phyloP scores from a whole-genome alignment of 2,888 invertebrate genomes.

The Tridacna gigas region DNA sequence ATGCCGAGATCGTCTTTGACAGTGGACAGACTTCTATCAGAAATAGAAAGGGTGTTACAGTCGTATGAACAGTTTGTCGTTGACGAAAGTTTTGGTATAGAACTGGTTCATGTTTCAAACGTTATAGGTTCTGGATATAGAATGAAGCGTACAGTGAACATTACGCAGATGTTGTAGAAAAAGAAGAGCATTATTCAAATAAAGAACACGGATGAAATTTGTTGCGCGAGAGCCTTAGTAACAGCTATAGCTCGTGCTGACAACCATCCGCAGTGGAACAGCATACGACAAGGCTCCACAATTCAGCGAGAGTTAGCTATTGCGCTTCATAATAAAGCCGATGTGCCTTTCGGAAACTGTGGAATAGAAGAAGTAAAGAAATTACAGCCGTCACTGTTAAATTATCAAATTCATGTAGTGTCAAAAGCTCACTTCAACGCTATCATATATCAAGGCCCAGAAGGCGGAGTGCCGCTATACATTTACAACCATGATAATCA shows the following conservation, averaged over 20 bases:
- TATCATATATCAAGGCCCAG: too few relatives aligned
- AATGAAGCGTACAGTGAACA: constrained; percentile 24
- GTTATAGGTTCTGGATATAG: constrained; percentile 37
- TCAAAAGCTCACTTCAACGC: constrained; percentile 39
- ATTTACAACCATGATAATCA: constrained; percentile 55
- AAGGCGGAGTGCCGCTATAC: too few relatives aligned
- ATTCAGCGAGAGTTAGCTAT: constrained; percentile 34
- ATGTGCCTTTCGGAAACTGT: constrained; percentile 41
- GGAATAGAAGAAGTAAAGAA: constrained; percentile 50
- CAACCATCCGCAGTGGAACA: constrained; percentile 50
- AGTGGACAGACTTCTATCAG: constrained; percentile 38
- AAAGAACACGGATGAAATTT: constrained; percentile 48
- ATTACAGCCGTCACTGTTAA: background rate
- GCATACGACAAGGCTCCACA: constrained; percentile 37
- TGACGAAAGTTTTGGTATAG: too few relatives aligned
- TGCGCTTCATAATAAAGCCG: constrained; percentile 35
- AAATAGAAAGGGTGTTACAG: constrained; percentile 53
- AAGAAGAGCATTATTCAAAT: too few relatives aligned
- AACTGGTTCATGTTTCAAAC: too few relatives aligned
- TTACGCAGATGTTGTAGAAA: constrained; percentile 46
- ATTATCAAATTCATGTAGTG: constrained; percentile 26
- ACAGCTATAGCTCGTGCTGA: constrained; percentile 60
- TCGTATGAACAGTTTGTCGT: constrained; percentile 55
- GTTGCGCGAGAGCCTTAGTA: constrained; percentile 57
- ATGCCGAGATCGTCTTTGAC: constrained; percentile 38